phyloP scores from a whole-genome alignment of 2,113 vertebrate genomes.

The Anguilla japonica region DNA sequence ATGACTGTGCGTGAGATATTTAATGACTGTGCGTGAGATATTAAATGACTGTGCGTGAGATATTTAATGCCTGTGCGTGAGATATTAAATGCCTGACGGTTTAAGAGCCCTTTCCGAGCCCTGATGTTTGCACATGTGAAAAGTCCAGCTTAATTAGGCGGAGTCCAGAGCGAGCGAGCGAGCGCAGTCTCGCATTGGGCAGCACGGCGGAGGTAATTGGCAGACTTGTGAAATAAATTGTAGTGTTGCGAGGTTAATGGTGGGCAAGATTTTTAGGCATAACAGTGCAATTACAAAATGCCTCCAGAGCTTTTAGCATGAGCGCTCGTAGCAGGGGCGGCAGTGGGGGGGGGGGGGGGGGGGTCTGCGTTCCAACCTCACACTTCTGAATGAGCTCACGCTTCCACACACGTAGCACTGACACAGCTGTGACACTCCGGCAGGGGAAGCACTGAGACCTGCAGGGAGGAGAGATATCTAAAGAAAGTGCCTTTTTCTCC shows the following conservation, averaged over 20 bases:
- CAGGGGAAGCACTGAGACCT: neutral
- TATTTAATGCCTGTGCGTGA: constrained; percentile 50
- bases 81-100: constrained; percentile 57
- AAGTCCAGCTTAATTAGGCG: constrained; percentile 69
- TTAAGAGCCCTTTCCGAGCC: constrained; percentile 52
- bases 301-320: constrained; percentile 73
- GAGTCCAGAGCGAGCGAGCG: constrained; percentile 60
- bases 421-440: neutral
- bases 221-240: constrained; percentile 65
- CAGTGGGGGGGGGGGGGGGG: constrained; percentile 30
- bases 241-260: constrained; percentile 79
- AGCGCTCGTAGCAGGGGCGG: constrained; percentile 51
- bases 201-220: constrained; percentile 64
- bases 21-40: too few species aligned
- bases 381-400: neutral
- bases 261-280: constrained; percentile 75
- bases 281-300: constrained; percentile 77
- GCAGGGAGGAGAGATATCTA: neutral
- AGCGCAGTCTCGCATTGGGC: constrained; percentile 49
- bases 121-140: constrained; percentile 62
- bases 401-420: neutral
- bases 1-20: constrained; percentile 55
- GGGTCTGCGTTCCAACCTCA: neutral
- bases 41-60: constrained; percentile 54
- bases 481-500: neutral